Conservation (phyloP, 2,888 invertebrate species). For the Nomada goodeniana region DNA sequence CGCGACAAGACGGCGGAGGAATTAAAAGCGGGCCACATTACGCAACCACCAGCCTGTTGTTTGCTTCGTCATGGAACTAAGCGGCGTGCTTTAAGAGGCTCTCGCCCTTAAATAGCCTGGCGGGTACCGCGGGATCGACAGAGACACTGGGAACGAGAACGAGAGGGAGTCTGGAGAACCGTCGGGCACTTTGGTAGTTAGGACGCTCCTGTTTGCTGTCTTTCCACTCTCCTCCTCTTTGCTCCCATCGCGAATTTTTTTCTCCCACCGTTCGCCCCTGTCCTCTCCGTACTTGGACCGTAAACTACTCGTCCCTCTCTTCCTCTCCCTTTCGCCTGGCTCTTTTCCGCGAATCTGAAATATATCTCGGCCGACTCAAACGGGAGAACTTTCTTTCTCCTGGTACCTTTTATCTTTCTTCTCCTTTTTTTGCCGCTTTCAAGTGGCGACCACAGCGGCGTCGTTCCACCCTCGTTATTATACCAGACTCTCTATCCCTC, state of each 20-base stretch:
- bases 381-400: slow-evolving; percentile 1
- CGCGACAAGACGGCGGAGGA: slow-evolving; percentile 56
- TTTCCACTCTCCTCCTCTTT: slow-evolving; percentile 44
- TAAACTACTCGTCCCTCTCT: no score
- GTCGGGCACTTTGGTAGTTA: slow-evolving; percentile 59
- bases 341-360: slow-evolving; percentile 24
- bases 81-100: slow-evolving; percentile 71
- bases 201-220: slow-evolving; percentile 62
- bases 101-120: slow-evolving; percentile 73
- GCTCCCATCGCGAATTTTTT: slow-evolving; percentile 6
- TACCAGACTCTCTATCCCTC: neutral
- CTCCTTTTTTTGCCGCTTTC: slow-evolving; percentile 7
- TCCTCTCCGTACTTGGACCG: no score
- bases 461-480: slow-evolving; percentile 32
- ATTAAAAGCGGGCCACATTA: slow-evolving; percentile 66
- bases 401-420: neutral
- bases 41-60: slow-evolving; percentile 55
- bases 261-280: neutral
- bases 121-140: slow-evolving; percentile 38
- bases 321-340: neutral
- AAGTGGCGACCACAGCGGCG: slow-evolving; percentile 10
- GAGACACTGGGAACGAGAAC: slow-evolving; percentile 13
- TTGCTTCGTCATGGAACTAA: slow-evolving; percentile 69
- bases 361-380: slow-evolving; percentile 24
- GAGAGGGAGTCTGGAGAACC: slow-evolving; percentile 42